These are phyloP conservation scores for Apostichopus japonicus DNA, from an alignment of 35 echinoderm and acorn worm genomes.

Conservation along the genomic window DNA sequence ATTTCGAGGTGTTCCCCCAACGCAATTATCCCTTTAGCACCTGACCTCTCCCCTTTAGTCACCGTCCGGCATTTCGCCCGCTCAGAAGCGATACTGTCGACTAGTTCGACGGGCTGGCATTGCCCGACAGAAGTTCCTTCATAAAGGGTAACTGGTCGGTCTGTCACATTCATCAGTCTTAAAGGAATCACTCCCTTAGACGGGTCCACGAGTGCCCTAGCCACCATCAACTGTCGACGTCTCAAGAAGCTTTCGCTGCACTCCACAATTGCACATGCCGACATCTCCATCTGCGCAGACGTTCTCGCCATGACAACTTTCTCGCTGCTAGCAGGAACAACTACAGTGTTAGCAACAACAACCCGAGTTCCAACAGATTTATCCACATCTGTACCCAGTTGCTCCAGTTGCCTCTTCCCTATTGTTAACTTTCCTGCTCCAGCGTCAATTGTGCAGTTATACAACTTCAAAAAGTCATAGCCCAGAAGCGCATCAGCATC, in stretches of 20 bases:
- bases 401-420: no score
- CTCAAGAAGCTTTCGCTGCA: not conserved
- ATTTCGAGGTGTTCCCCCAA: not conserved
- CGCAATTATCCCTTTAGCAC: not conserved
- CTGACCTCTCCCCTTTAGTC: not conserved
- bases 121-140: slow-evolving; percentile 23
- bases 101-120: not conserved
- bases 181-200: slow-evolving; percentile 8
- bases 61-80: not conserved
- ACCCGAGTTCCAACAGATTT: no score
- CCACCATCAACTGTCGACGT: not conserved
- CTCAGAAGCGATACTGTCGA: not conserved
- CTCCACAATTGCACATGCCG: no score
- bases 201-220: slow-evolving; percentile 30
- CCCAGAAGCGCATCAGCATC: no score
- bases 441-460: no score
- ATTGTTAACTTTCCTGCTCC: no score
- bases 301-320: no score
- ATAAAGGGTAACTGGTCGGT: slow-evolving; percentile 12
- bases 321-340: no score
- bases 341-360: no score
- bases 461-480: no score
- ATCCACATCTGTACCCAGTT: no score
- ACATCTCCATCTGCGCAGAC: no score
- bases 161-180: slow-evolving; percentile 22